Evolutionary conservation across 2,888 invertebrate genomes (phyloP).

Genomic region (Callyntrura guangdongensis): DNA sequence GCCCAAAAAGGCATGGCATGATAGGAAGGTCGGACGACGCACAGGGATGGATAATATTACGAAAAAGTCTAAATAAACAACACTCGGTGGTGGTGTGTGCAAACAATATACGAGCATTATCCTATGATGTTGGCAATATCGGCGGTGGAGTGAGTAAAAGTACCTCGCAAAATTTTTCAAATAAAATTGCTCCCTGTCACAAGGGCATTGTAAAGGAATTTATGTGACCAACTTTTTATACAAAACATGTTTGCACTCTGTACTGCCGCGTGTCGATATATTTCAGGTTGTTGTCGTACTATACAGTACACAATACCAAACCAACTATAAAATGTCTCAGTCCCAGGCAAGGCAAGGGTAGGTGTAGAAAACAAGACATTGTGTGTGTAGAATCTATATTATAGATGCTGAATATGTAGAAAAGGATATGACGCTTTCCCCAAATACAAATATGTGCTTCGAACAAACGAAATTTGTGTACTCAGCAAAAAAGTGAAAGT

Average conservation of each 20-base stretch:
- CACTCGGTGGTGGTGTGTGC: too few species aligned
- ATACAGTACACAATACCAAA: neutral
- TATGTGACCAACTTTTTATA: slow-evolving; percentile 21
- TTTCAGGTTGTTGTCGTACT: neutral
- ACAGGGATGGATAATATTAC: neutral
- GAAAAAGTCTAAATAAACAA: slow-evolving; percentile 34
- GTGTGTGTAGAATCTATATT: neutral
- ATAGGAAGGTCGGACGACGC: neutral
- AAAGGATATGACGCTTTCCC: neutral
- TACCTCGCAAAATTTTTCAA: slow-evolving; percentile 60
- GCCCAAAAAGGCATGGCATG: neutral
- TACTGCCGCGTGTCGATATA: too few species aligned
- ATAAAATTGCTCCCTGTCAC: slow-evolving; percentile 61
- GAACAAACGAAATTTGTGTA: slow-evolving; percentile 23
- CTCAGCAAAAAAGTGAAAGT: slow-evolving; percentile 5
- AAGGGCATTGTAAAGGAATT: slow-evolving; percentile 61
- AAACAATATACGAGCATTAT: neutral
- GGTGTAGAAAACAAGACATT: neutral
- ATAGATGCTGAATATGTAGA: neutral
- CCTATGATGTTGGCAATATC: neutral
- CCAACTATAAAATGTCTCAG: slow-evolving; percentile 1
- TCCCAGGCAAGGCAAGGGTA: neutral
- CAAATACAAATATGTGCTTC: neutral
- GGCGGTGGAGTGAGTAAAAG: neutral
- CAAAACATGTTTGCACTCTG: neutral